Evolutionary conservation across 2,113 vertebrate species (phyloP), one percentile per base, ranked within the genome.

Genomic region (Paramisgurnus dabryanus): DNA sequence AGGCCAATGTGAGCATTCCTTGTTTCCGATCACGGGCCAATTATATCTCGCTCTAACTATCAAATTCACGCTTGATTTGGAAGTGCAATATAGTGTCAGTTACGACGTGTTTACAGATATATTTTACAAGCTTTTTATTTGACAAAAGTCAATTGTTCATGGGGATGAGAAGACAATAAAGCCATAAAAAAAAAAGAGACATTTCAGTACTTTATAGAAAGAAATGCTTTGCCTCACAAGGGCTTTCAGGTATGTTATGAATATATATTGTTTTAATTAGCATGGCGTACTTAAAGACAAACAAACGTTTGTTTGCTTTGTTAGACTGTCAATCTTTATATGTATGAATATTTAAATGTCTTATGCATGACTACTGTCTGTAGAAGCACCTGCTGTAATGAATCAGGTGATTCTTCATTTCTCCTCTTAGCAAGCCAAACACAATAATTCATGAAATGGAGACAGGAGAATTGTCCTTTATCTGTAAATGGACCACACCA

Each of bases 1-100:
- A 92, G 93, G 79, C 95, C 94, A 0, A 13, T 93, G 63, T 96
- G 89, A 89, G 53, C 3, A 11, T 18, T 22, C 69, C 65, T 22
- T 2, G 70, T 7, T 6, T 71, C 64, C 34, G 11, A 22, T 66
- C 65, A 71, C 72, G 47, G 73, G 8, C 53, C 72, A 68, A 70
- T 15, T 7, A 55, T 70, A 60, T 41, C 61, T 60, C 58, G 10
- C 22, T 55, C 12, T 27, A 40, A 43, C 34, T 41, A n/a, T 39
- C 27, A 55, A 34, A 39, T 15, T 45, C 76, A 69, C 76, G 11
- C 85, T 70, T 79, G 58, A 80, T 84, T 68, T 81, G 58, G 61
- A 84, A 80, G 90, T 92, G 90, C 90, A 93, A 92, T 92, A 90
- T 73, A 74, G 49, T 57, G n/a, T 10, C 40, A 84, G 64, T 82